Evolutionary conservation across 2,888 invertebrate species (phyloP).

Genomic region (Carterocephalus palaemon): DNA sequence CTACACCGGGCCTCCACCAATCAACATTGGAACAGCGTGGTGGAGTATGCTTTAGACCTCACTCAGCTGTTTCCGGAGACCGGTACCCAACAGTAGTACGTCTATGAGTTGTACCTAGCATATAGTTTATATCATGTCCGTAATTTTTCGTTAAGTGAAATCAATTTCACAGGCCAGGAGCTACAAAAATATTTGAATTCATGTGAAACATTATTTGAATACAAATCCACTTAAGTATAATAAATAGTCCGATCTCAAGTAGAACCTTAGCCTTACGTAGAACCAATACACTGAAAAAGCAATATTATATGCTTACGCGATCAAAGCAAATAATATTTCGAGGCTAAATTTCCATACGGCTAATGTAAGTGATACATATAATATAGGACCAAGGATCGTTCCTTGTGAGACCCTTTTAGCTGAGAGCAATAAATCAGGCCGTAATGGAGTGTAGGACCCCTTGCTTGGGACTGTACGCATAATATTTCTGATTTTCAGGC

Average conservation of each 20-base stretch:
- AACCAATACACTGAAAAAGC: slow-evolving; percentile 40
- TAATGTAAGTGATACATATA: slow-evolving; percentile 67
- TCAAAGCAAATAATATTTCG: slow-evolving; percentile 63
- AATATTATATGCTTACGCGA: slow-evolving; percentile 42
- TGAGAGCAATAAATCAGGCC: slow-evolving; percentile 69
- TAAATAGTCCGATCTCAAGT: slow-evolving; percentile 3
- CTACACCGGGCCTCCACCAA: no score
- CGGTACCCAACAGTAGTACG: no score
- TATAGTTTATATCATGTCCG: no score
- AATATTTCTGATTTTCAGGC: slow-evolving; percentile 64
- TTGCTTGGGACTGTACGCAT: slow-evolving; percentile 53
- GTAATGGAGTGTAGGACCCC: slow-evolving; percentile 69
- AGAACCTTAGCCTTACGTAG: slow-evolving; percentile 30
- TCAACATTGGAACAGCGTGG: no score
- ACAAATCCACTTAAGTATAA: background rate
- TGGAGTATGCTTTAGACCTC: no score
- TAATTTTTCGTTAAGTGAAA: no score
- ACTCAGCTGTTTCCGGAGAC: no score
- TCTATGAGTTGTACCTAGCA: no score
- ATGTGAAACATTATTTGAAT: background rate
- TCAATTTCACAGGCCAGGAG: no score
- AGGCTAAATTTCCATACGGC: slow-evolving; percentile 64
- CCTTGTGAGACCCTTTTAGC: slow-evolving; percentile 73
- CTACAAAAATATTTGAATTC: background rate
- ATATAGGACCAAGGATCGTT: slow-evolving; percentile 58